Evolutionary conservation across 2,797 vertebrate species (phyloP).

Genomic region (Catamblyrhynchus diadema): DNA sequence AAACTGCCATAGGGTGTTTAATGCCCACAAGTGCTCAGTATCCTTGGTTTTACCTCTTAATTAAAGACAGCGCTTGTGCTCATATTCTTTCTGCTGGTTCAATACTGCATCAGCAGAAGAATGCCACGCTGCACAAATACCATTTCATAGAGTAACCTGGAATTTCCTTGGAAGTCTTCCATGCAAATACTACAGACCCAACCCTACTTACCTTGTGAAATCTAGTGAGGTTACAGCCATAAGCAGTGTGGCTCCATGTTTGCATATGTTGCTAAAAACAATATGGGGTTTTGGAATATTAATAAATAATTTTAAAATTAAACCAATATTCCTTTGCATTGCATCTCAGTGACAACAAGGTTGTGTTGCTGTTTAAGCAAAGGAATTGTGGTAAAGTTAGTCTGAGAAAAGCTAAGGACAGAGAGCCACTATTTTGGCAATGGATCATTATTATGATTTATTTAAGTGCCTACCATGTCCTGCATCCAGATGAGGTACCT

Average conservation of each 20-base stretch:
- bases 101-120: neutral
- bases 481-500: neutral
- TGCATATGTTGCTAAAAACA: neutral
- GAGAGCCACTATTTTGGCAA: neutral
- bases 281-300: neutral
- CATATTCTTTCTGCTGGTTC: neutral
- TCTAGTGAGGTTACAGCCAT: neutral
- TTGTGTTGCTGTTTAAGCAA: neutral
- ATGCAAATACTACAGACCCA: neutral
- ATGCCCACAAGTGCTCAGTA: neutral
- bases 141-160: neutral
- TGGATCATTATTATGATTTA: neutral
- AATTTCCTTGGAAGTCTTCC: conserved; percentile 37
- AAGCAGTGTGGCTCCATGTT: neutral
- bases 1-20: neutral
- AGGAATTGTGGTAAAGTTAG: neutral
- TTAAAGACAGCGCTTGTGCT: neutral
- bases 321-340: neutral
- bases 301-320: neutral
- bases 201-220: neutral
- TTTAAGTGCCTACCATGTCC: neutral
- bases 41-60: neutral
- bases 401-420: neutral
- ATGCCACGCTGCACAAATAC: neutral
- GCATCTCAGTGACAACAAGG: neutral